Conservation (phyloP, 2,888 invertebrate genomes). For the Eupeodes luniger region DNA sequence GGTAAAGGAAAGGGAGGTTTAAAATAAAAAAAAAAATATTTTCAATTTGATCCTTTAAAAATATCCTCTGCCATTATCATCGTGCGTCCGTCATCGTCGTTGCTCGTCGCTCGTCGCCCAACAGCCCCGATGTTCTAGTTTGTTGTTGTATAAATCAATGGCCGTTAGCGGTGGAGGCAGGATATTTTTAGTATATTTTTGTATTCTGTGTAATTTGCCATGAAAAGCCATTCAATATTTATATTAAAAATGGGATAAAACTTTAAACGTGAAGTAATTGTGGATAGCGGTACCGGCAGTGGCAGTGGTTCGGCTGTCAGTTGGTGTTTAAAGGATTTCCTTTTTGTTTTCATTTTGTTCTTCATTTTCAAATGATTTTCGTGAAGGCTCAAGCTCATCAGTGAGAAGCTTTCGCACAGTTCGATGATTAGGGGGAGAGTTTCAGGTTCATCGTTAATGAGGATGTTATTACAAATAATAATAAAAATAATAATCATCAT, state of each 20-base stretch:
- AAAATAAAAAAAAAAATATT: conserved; percentile 37
- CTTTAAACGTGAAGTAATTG: conserved; percentile 1
- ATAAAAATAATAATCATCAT: background rate
- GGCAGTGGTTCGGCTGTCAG: background rate
- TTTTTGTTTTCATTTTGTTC: background rate
- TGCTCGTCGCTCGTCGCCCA: too few species aligned
- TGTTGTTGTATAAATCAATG: conserved; percentile 1
- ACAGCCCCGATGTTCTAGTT: background rate
- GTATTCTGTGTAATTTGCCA: conserved; percentile 2
- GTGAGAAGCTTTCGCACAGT: background rate
- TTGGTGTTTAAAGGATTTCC: background rate
- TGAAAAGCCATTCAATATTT: conserved; percentile 14
- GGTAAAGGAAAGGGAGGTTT: background rate
- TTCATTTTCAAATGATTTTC: background rate
- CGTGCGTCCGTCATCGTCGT: background rate
- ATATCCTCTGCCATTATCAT: background rate
- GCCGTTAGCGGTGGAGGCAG: background rate
- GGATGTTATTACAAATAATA: conserved; percentile 36
- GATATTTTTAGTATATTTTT: background rate
- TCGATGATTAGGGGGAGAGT: conserved; percentile 11
- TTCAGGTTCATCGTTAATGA: conserved; percentile 30
- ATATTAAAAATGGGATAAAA: background rate
- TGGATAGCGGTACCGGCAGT: background rate
- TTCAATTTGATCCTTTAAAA: conserved; percentile 59
- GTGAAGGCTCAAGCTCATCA: background rate